Evolutionary conservation across 2,113 vertebrate species (phyloP).

Genomic region (Tachycineta bicolor): DNA sequence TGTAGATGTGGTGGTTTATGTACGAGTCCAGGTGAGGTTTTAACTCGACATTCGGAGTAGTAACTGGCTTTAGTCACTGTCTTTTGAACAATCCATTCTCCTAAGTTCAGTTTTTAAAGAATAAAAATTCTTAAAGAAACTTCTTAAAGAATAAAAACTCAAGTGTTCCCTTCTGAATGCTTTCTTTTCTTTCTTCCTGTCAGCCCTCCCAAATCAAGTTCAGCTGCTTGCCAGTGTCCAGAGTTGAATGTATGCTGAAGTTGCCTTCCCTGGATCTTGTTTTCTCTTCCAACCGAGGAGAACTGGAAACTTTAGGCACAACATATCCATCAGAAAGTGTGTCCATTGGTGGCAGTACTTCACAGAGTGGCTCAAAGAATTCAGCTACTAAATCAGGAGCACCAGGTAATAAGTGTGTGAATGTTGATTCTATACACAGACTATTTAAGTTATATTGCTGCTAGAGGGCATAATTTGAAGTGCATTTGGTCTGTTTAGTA

Average conservation of each 20-base stretch:
- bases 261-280: constrained; percentile 95
- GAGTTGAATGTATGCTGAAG: constrained; percentile 98
- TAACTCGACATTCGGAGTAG: neutral
- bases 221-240: constrained; percentile 95
- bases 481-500: neutral
- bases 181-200: neutral
- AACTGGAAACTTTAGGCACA: constrained; percentile 86
- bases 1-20: constrained; percentile 97
- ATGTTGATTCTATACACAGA: neutral
- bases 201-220: constrained; percentile 99
- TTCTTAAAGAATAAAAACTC: neutral
- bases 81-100: neutral
- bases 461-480: neutral
- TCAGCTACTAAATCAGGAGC: constrained; percentile 80
- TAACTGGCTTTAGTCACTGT: neutral
- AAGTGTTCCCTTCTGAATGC: neutral
- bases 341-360: constrained; percentile 66
- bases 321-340: constrained; percentile 76
- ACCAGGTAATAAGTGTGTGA: constrained; percentile 69
- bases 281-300: constrained; percentile 96
- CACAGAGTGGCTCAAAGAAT: constrained; percentile 78
- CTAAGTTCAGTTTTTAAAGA: neutral
- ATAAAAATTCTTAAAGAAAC: neutral
- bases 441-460: neutral
- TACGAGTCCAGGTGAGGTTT: constrained; percentile 91